Evolutionary conservation across 2,797 vertebrate genomes (phyloP).

Genomic region (Xerus rutilus): DNA sequence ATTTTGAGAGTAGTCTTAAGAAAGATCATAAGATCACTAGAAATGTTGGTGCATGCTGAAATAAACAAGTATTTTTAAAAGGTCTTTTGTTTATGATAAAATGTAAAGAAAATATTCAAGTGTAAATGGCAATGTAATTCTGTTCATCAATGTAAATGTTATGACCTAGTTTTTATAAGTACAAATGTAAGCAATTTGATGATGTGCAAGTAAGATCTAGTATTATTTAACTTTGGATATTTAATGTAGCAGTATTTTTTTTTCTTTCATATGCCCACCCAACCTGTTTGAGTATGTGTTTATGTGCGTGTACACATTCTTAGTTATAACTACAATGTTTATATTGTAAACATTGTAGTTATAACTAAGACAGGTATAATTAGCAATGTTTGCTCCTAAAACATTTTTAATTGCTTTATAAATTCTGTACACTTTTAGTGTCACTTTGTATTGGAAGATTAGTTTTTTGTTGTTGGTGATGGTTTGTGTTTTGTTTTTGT

Average conservation of each 20-base stretch:
- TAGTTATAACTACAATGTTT: conserved; percentile 16
- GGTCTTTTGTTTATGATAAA: neutral
- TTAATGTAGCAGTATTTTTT: neutral
- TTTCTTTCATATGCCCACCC: neutral
- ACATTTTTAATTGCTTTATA: conserved; percentile 57
- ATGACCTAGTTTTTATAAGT: neutral
- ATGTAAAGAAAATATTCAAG: neutral
- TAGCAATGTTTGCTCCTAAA: conserved; percentile 13
- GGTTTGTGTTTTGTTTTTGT: too few species aligned
- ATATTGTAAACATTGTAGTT: too few species aligned
- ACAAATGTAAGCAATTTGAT: neutral
- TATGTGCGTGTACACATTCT: neutral
- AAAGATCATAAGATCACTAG: neutral
- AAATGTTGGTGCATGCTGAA: neutral
- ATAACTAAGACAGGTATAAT: too few species aligned
- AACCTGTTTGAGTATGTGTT: neutral
- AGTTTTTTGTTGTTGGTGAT: neutral
- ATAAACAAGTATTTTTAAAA: conserved; percentile 21
- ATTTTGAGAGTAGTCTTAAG: conserved; percentile 43
- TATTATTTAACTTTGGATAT: conserved; percentile 2
- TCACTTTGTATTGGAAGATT: conserved; percentile 60
- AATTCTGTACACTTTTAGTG: neutral
- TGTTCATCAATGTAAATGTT: conserved; percentile 24
- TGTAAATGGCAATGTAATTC: neutral
- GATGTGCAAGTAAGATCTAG: neutral